Evolutionary conservation across 2,797 vertebrate genomes (phyloP).

Genomic region (Melanitta fusca): DNA sequence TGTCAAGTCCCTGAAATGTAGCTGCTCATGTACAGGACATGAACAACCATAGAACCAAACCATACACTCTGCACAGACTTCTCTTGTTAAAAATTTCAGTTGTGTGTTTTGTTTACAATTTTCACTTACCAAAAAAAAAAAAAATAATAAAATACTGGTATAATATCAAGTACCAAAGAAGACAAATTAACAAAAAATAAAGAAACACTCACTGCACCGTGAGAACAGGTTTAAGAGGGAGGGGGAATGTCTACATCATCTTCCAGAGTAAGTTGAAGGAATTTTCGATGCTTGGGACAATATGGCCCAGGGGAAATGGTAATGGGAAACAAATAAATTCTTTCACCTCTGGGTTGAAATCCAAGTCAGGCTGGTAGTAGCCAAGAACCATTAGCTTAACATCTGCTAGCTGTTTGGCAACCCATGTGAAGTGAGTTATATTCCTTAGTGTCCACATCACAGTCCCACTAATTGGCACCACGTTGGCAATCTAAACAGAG

Average conservation of each 20-base stretch:
- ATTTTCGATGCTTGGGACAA: neutral
- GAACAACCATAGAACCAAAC: neutral
- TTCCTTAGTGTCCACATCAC: constrained; percentile 16
- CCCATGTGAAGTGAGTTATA: constrained; percentile 36
- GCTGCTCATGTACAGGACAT: neutral
- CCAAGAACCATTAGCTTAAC: constrained; percentile 56
- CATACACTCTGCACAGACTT: neutral
- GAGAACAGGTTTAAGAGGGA: constrained; percentile 1
- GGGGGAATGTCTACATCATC: neutral
- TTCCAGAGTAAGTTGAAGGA: neutral
- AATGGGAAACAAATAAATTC: constrained; percentile 53
- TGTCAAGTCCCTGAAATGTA: neutral
- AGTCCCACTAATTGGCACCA: constrained; percentile 61
- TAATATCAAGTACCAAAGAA: neutral
- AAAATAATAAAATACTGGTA: neutral
- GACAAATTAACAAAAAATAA: neutral
- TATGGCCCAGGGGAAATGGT: constrained; percentile 8
- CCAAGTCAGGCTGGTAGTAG: constrained; percentile 54
- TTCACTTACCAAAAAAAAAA: neutral
- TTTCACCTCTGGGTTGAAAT: constrained; percentile 59
- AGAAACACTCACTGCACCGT: neutral
- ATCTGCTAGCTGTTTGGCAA: constrained; percentile 63
- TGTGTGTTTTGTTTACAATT: neutral
- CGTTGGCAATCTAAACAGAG: constrained; percentile 53
- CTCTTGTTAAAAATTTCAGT: neutral